Evolutionary conservation across 2,888 invertebrate genomes (phyloP), one percentile per base, ranked within the genome.

Genomic region (Dynastes grantii): DNA sequence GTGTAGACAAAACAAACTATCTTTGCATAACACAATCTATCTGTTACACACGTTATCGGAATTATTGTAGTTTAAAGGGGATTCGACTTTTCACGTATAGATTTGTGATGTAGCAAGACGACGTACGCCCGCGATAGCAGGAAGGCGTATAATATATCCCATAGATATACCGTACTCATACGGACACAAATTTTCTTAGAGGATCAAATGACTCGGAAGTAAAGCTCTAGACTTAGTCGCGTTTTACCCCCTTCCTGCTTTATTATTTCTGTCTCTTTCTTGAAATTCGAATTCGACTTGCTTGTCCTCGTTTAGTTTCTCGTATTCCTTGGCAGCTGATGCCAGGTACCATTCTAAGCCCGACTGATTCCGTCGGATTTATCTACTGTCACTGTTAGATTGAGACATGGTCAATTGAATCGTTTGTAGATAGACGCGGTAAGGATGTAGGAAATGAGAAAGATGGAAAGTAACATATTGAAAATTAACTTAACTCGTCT

Each of bases 171-270:
- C 51, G 51, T 27, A 53, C 68, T 45, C 29, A 29, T 73, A 79
- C 70, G 80, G 79, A 83, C 87, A 87, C 87, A 87, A 87, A 88
- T 88, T 88, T 88, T 87, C 87, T 86, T 86, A 85, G 83, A 85
- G 88, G 88, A 88, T 88, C 87, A 88, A 87, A 87, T 87, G 87
- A 88, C 85, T 88, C 83, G 85, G 84, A 86, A 85, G 86, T 86
- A 88, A 88, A 88, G 86, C 88, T 83, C 83, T 68, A 82, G 87
- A 85, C 87, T 87, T 87, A 86, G 85, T 83, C 84, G 87, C 84
- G 86, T 73, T 78, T 87, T 87, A 87, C 86, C 83, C 85, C 84
- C 84, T 83, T 84, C 84, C 80, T 82, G 49, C 55, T 61, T 58
- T 68, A 70, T 58, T 67, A 64, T 79, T 63, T 79, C 76, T 61